Percentiles rank a stretch among this genome's conserved stretches.
Evolutionary conservation across 2,113 vertebrate genomes (phyloP).

Genomic region (Prolemur simus): DNA sequence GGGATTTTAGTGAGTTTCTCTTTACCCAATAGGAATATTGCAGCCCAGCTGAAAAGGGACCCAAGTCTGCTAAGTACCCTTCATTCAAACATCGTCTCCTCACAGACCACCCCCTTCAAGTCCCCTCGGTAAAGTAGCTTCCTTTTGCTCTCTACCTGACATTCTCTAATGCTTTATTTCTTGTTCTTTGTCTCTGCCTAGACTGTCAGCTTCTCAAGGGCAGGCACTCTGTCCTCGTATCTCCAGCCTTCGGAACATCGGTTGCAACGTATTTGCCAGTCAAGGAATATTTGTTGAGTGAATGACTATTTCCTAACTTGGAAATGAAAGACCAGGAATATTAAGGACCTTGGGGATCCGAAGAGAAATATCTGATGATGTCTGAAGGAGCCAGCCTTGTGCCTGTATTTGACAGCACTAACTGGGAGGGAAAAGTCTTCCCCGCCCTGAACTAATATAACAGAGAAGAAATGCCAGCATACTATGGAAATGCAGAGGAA

Average conservation of each 20-base stretch:
- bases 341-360: background rate
- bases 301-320: background rate
- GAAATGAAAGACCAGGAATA: background rate
- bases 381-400: background rate
- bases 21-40: background rate
- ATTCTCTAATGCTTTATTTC: background rate
- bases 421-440: background rate
- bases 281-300: background rate
- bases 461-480: background rate
- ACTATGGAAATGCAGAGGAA: background rate
- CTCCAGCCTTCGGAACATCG: background rate
- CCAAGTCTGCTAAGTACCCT: background rate
- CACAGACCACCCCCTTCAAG: rapidly evolving
- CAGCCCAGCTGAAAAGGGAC: background rate
- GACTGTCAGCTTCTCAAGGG: background rate
- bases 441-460: background rate
- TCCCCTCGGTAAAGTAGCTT: background rate
- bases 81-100: background rate
- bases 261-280: background rate
- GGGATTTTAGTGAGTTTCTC: background rate
- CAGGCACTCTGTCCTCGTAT: background rate
- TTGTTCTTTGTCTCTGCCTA: background rate
- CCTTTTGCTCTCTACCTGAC: background rate
- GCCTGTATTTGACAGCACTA: background rate
- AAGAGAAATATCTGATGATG: background rate